These are phyloP conservation scores for Limosa lapponica DNA, from an alignment of 2,797 vertebrate genomes.

Conservation along the genomic window DNA sequence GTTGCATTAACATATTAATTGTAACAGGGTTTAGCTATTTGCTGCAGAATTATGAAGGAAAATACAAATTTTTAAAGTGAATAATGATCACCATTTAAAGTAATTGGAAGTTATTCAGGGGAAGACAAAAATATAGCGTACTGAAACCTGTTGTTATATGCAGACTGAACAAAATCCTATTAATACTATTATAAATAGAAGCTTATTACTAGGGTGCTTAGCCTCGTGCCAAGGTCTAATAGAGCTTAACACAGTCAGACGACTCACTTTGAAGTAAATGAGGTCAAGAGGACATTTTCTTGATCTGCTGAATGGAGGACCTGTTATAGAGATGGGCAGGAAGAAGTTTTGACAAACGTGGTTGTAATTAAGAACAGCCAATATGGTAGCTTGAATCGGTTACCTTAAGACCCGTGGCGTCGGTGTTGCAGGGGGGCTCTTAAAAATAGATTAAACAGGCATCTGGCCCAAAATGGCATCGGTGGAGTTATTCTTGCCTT, in stretches of 20 bases:
- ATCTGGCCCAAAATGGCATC: background rate
- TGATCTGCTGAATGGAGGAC: background rate
- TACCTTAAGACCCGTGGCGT: background rate
- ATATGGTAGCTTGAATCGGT: background rate
- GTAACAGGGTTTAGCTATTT: background rate
- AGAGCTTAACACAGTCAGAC: background rate
- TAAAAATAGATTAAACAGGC: background rate
- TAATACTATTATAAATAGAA: background rate
- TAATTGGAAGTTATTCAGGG: background rate
- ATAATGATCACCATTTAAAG: background rate
- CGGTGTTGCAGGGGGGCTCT: background rate
- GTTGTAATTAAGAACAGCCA: background rate
- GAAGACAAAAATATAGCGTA: background rate
- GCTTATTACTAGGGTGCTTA: background rate
- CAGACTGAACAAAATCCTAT: background rate
- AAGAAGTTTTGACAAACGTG: background rate
- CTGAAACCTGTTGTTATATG: background rate
- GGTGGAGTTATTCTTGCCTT: background rate
- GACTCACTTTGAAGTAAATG: background rate
- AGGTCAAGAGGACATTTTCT: background rate
- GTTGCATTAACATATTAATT: background rate
- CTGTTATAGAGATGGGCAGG: background rate
- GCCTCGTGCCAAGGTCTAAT: background rate
- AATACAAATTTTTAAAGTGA: background rate
- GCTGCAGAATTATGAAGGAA: background rate